phyloP scores from a whole-genome alignment of 2,888 invertebrate genomes.

The Epinotia ramella region DNA sequence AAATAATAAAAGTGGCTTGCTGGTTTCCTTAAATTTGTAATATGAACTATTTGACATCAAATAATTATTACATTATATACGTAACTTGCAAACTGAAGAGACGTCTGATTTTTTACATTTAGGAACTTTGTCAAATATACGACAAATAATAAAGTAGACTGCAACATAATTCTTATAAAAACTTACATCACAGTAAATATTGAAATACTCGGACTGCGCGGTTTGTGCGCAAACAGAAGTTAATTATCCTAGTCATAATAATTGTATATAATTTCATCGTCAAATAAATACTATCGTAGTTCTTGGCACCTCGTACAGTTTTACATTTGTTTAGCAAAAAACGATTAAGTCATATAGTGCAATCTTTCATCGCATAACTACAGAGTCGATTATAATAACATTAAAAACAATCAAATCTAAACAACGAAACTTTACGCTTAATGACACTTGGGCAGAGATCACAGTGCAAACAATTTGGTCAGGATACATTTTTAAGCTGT shows the following conservation, averaged over 20 bases:
- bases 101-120: constrained; percentile 30
- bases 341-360: constrained; percentile 12
- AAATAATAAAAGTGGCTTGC: not conserved
- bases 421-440: constrained; percentile 50
- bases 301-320: constrained; percentile 29
- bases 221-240: constrained; percentile 38
- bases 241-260: constrained; percentile 6
- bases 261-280: constrained; percentile 22
- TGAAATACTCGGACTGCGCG: constrained; percentile 40
- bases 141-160: constrained; percentile 48
- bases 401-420: constrained; percentile 62
- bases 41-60: not conserved
- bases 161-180: constrained; percentile 50
- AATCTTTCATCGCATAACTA: constrained; percentile 25
- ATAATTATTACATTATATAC: not conserved
- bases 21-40: not conserved
- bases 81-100: constrained; percentile 19
- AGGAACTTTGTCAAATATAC: constrained; percentile 36
- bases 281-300: constrained; percentile 23
- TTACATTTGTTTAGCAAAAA: constrained; percentile 15
- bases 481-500: constrained; percentile 12
- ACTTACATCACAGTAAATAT: constrained; percentile 60
- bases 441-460: constrained; percentile 61
- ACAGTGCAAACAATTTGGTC: constrained; percentile 47
- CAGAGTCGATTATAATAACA: constrained; percentile 56